Base-by-base conservation (phyloP, 2,797 vertebrate genomes). In the Cichlasoma orientale region DNA sequence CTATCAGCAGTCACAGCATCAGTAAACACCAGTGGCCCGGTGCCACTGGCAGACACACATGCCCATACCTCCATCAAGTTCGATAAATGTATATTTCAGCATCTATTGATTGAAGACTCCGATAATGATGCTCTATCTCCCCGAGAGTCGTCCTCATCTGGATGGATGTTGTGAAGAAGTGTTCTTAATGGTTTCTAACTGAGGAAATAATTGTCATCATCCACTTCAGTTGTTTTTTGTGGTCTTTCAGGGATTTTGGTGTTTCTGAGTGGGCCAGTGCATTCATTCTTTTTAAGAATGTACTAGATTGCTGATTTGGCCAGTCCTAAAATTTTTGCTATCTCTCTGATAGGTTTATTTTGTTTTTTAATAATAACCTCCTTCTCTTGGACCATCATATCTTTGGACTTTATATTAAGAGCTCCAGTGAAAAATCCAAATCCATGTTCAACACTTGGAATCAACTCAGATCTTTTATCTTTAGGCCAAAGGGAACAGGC, bases 331-430 rank as follows among this genome's bases (percentile, higher is more conserved):
- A 9, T 36, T 36, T 36, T 9, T 10, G 9, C 33, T 9, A 3
- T 36, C 33, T 61, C 36, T 61, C 58, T 41, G 23, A 41, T 23
- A 41, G 36, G 36, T 36, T 41, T 41, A 10, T 41, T 61, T 41
- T 3, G 14, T 16, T 16, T 16, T 61, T 61, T 61, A 16, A 41
- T 41, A 13, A 41, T 16, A 3, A 12, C 23, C 36, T 61, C 58
- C 0, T 0, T 41, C 3, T 7, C 41, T 14, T 21, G 0, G 36
- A 5, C 16, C 58, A 25, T 61, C 38, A 61, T 61, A 36, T 25
- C 58, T 23, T 41, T 61, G 36, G 58, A 61, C 23, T 4, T 41
- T 14, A 41, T 41, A 36, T 61, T 36, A 61, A 61, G n/a, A 7
- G 58, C 18, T 18, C 1, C 0, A 25, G 21, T 63, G 23, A 25